A percentile compares a stretch with the other conserved stretches of the same genome.
phyloP scores from a whole-genome alignment of 2,797 vertebrate species.

The Corythornis leucogaster region DNA sequence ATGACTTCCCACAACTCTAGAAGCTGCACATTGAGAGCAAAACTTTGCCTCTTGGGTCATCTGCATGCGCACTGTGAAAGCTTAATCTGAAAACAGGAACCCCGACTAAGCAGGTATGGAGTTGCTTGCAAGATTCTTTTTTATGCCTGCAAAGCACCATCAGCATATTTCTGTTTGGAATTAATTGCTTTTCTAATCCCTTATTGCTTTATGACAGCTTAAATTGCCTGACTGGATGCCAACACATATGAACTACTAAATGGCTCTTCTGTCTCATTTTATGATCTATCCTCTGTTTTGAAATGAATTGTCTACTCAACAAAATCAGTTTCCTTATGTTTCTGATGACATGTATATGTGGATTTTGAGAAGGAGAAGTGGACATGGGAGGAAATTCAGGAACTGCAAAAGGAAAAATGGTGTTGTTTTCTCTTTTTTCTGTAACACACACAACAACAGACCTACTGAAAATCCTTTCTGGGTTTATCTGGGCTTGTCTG shows the following conservation, averaged over 20 bases:
- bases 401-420: background rate
- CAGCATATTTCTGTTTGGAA: conserved; percentile 13
- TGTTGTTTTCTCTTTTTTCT: background rate
- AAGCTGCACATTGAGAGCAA: background rate
- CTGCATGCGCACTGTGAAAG: background rate
- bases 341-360: background rate
- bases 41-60: background rate
- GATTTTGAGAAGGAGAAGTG: conserved; percentile 7
- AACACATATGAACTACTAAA: background rate
- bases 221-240: background rate
- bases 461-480: background rate
- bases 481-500: background rate
- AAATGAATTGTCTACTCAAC: conserved; percentile 19
- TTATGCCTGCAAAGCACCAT: background rate
- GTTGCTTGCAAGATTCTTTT: background rate
- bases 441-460: accelerated
- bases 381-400: background rate
- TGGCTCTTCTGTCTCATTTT: background rate
- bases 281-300: background rate
- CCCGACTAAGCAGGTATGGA: background rate
- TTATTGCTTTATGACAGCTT: conserved; percentile 43
- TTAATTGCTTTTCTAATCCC: conserved; percentile 12
- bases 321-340: background rate
- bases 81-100: background rate
- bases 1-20: background rate